Evolutionary conservation across 2,888 invertebrate species (phyloP), one percentile per base, ranked within the genome.

Genomic region (Amorpha juglandis): DNA sequence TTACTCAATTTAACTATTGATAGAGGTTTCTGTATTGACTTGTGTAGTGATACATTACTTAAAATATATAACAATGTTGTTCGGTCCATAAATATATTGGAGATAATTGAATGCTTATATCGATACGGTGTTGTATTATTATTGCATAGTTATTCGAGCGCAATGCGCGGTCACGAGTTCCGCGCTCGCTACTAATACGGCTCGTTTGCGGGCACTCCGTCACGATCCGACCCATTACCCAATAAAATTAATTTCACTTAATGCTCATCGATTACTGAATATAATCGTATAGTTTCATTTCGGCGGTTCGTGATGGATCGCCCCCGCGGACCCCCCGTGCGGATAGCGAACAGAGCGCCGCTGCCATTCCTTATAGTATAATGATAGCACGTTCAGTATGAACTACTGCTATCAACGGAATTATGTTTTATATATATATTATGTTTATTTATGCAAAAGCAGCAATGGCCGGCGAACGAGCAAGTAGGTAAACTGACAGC

Each of bases 181-280:
- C 58, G 64, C 45, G 68, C 67, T 65, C 73, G 73, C 76, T 72
- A 72, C 74, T 74, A 72, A 75, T 71, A 71, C 64, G 86, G 88
- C 80, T 83, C 81, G 87, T 84, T 84, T 86, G 86, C 83, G 88
- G 87, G 84, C 88, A 84, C 89, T 86, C 88, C 87, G 82, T 85
- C 91, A 90, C 89, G 90, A 90, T 81, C 85, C 72, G 81, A 76
- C 80, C 84, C 84, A 87, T 92, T 91, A 89, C 87, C 87, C 89
- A 87, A 92, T 90, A 89, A 91, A 91, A 92, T 92, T 92, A 91
- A 92, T 92, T 92, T 91, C 88, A 89, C 87, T 92, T 91, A 92
- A 90, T 90, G 87, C 86, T 86, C 88, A 90, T 91, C 89, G 89
- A 90, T 91, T 91, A 91, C 88, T 86, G 86, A 86, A 87, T 86